A percentile compares a stretch with the other conserved stretches of the same genome.
Evolutionary conservation across 2,888 invertebrate species (phyloP).

Genomic region (Plemyria rubiginata): DNA sequence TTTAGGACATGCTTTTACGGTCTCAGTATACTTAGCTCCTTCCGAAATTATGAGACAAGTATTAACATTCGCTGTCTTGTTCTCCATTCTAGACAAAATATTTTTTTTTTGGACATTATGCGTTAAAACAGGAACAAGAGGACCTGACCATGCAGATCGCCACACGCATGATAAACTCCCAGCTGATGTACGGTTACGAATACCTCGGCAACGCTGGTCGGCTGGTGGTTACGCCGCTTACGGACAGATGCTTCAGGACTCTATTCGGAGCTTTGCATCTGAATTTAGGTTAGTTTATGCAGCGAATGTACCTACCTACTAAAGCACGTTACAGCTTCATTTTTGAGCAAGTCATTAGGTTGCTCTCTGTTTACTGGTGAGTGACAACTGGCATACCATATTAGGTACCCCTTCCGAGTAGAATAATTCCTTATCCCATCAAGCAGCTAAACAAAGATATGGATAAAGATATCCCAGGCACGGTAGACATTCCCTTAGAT

Average conservation of each 20-base stretch:
- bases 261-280: conserved; percentile 96
- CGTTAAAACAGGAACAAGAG: conserved; percentile 73
- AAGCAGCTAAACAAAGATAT: too few species aligned
- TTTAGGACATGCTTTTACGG: too few species aligned
- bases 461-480: too few species aligned
- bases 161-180: conserved; percentile 96
- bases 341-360: too few species aligned
- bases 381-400: too few species aligned
- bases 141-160: conserved; percentile 81
- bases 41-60: background rate
- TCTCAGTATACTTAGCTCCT: too few species aligned
- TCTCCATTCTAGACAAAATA: conserved; percentile 9
- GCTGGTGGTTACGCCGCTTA: conserved; percentile 96
- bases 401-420: too few species aligned
- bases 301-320: background rate
- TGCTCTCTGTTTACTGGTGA: too few species aligned
- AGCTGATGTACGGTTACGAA: conserved; percentile 95
- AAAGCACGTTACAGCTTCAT: too few species aligned
- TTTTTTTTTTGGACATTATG: conserved; percentile 12
- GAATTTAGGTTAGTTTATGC: conserved; percentile 86
- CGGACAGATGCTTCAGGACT: conserved; percentile 96
- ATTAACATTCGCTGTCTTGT: conserved; percentile 3
- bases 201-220: conserved; percentile 95
- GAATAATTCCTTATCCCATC: too few species aligned
- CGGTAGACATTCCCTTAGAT: too few species aligned